Evolutionary conservation across 2,797 vertebrate species (phyloP).

Genomic region (Premnoplex brunnescens): DNA sequence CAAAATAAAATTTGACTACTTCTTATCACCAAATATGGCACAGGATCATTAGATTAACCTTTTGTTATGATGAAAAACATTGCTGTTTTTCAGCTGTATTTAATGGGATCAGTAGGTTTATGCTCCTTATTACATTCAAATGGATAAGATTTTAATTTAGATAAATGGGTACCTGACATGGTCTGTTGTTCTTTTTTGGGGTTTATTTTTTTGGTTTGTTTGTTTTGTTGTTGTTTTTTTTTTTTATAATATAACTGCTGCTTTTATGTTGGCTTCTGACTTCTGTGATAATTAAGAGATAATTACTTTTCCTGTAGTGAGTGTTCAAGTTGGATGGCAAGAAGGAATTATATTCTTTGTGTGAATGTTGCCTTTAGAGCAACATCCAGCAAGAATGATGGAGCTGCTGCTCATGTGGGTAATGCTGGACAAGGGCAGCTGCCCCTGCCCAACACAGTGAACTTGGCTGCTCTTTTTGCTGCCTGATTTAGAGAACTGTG

Average conservation of each 20-base stretch:
- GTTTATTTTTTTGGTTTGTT: background rate
- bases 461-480: background rate
- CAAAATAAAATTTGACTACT: background rate
- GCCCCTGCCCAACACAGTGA: background rate
- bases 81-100: conserved; percentile 16
- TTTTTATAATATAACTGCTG: background rate
- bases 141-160: conserved; percentile 39
- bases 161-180: conserved; percentile 6
- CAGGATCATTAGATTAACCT: conserved; percentile 49
- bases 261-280: conserved; percentile 42
- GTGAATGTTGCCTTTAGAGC: background rate
- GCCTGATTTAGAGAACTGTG: background rate
- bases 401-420: background rate
- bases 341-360: background rate
- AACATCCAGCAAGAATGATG: background rate
- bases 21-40: background rate
- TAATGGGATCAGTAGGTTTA: conserved; percentile 30
- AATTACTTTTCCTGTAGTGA: background rate
- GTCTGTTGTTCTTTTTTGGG: background rate
- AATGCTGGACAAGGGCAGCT: background rate
- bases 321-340: background rate
- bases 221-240: background rate
- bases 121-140: background rate
- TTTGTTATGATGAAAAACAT: conserved; percentile 5
- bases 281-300: conserved; percentile 3